Evolutionary conservation across 1,140 invertebrate species (phyloP).

Genomic region (Conus ventricosus): DNA sequence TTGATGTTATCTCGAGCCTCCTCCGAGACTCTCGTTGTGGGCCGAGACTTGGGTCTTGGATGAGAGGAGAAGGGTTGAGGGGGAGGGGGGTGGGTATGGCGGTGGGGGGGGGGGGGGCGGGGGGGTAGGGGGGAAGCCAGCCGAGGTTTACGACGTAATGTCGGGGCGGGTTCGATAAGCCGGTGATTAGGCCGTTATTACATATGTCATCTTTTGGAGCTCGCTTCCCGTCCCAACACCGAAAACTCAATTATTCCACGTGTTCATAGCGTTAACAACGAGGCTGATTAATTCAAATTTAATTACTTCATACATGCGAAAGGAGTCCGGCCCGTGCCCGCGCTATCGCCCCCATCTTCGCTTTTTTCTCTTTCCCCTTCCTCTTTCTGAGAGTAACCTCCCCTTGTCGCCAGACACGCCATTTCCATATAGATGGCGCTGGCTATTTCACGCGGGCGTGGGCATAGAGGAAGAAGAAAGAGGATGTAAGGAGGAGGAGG

Average conservation of each 20-base stretch:
- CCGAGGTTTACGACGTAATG: constrained; percentile 50
- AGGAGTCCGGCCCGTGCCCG: constrained; percentile 32
- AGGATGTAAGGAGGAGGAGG: not conserved
- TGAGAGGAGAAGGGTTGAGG: not conserved
- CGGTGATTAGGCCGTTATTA: constrained; percentile 53
- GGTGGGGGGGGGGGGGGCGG: not conserved
- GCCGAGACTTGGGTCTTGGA: constrained; percentile 10
- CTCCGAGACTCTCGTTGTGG: constrained; percentile 37
- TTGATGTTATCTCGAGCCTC: constrained; percentile 41
- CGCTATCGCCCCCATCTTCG: constrained; percentile 38
- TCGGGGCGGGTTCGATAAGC: constrained; percentile 46
- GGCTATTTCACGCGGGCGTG: constrained; percentile 36
- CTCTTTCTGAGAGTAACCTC: constrained; percentile 5
- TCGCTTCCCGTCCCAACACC: constrained; percentile 48
- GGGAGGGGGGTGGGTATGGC: no score
- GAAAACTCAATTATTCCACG: constrained; percentile 57
- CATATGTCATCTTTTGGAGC: constrained; percentile 53
- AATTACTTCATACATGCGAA: constrained; percentile 57
- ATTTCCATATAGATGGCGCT: constrained; percentile 53
- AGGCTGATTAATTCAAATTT: constrained; percentile 60
- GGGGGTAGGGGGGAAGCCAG: not conserved
- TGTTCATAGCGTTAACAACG: constrained; percentile 52
- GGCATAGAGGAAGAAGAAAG: not conserved
- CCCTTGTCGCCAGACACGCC: constrained; percentile 23
- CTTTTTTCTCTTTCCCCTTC: constrained; percentile 10